phyloP scores from a whole-genome alignment of 2,797 vertebrate species.

The Pipistrellus pygmaeus region DNA sequence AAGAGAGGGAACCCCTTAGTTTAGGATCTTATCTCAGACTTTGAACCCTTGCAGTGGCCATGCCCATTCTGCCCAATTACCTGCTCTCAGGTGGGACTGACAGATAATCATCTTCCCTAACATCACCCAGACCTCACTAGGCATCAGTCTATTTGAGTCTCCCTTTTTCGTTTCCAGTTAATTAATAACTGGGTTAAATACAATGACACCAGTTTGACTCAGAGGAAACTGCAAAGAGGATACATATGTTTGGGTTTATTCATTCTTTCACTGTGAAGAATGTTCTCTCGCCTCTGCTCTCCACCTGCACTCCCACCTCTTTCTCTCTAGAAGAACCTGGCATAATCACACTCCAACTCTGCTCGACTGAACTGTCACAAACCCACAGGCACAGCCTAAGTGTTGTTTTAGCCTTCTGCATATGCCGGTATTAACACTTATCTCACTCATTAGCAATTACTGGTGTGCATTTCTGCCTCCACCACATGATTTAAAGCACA shows the following conservation, averaged over 20 bases:
- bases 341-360: neutral
- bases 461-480: neutral
- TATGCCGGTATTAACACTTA: conserved; percentile 14
- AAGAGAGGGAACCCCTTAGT: neutral
- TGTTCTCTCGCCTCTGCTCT: too few species aligned
- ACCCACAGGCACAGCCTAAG: neutral
- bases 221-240: neutral
- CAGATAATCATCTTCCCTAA: neutral
- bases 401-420: conserved; percentile 32
- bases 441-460: neutral
- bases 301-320: neutral
- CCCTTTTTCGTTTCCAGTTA: neutral
- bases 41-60: neutral
- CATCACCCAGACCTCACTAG: neutral
- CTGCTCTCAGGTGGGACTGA: neutral
- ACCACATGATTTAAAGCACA: conserved; percentile 20
- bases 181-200: neutral
- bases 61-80: neutral
- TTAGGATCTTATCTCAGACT: neutral
- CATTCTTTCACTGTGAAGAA: neutral
- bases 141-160: neutral
- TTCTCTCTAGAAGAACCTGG: neutral
- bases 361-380: conserved; percentile 5
- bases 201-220: neutral
- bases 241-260: neutral